Base-by-base conservation (phyloP, 2,888 invertebrate species). In the Cataglyphis albicans region DNA sequence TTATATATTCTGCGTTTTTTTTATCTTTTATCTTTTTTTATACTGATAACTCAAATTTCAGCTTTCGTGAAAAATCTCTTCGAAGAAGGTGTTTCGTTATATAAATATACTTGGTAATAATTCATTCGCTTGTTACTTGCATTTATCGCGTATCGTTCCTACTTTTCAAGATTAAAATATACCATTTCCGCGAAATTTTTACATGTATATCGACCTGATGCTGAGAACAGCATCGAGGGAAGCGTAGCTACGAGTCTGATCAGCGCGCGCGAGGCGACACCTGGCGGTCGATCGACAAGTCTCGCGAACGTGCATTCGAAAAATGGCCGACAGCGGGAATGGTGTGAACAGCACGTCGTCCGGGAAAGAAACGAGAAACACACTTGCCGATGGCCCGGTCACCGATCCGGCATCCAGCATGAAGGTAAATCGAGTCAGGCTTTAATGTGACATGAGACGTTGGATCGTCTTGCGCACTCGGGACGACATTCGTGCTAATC, bases 301-400 rank as follows among this genome's bases (percentile, higher is more conserved):
- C 84, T 84, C 65, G 81, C 38, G 52, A 70, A 87, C 78, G 87
- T 88, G 81, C 87, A 89, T 90, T 90, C 88, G 88, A 70, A 94
- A 93, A 92, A 94, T 94, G 94, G 94, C 94, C 89, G 94, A 94
- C 93, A 92, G 91, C 90, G 93, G 93, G 83, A 93, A 93, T 81
- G 91, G 90, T 89, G 89, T 91, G 89, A 92, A 91, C 83, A 89
- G 87, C 82, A 89, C 91, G 81, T 90, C 92, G 73, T 92, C 93
- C 67, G 93, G 93, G 76, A 94, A 94, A 92, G 93, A 92, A 83
- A 88, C 87, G 86, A 92, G 92, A 90, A 92, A 91, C 86, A 88
- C 96, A 74, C 96, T 97, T 12, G 96, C 96, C 89, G 97, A 97
- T 94, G 97, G 96, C 92, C 97, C 97, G 81, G 96, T 97, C 89